Evolutionary conservation across 2,113 vertebrate species (phyloP).

Genomic region (Zingel zingel): DNA sequence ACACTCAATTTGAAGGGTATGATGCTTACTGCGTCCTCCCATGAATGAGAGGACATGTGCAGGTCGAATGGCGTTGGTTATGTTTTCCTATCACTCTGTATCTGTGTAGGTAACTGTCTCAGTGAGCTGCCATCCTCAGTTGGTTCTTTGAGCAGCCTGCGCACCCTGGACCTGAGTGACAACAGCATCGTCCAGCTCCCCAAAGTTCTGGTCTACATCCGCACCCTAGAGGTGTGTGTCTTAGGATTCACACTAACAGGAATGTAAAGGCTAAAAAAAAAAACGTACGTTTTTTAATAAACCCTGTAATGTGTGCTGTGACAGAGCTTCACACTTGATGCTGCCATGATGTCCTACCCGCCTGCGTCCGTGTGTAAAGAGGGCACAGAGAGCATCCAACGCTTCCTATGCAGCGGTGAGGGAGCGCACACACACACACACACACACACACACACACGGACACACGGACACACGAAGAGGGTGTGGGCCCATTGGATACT

Average conservation of each 20-base stretch:
- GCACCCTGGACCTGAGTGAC: conserved; percentile 88
- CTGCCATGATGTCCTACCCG: conserved; percentile 88
- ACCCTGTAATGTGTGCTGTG: conserved; percentile 23
- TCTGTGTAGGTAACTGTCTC: conserved; percentile 87
- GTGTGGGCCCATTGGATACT: too few relatives aligned
- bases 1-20: conserved; percentile 93
- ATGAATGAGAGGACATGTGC: not conserved
- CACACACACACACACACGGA: not conserved
- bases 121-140: conserved; percentile 84
- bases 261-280: too few relatives aligned
- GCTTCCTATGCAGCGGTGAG: conserved; percentile 91
- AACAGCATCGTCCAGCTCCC: conserved; percentile 89
- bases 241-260: not conserved
- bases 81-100: not conserved
- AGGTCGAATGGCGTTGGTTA: not conserved
- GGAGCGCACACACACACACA: not conserved
- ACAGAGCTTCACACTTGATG: conserved; percentile 90
- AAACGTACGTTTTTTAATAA: not conserved
- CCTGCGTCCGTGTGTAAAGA: conserved; percentile 85
- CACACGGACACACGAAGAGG: not conserved
- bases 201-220: conserved; percentile 83
- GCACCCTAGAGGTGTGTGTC: conserved; percentile 88
- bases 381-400: conserved; percentile 90
- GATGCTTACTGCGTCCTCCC: not conserved
- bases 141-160: conserved; percentile 87